These are phyloP conservation scores for Lepus townsendii DNA, from an alignment of 2,797 vertebrate genomes.

Conservation along the genomic window DNA sequence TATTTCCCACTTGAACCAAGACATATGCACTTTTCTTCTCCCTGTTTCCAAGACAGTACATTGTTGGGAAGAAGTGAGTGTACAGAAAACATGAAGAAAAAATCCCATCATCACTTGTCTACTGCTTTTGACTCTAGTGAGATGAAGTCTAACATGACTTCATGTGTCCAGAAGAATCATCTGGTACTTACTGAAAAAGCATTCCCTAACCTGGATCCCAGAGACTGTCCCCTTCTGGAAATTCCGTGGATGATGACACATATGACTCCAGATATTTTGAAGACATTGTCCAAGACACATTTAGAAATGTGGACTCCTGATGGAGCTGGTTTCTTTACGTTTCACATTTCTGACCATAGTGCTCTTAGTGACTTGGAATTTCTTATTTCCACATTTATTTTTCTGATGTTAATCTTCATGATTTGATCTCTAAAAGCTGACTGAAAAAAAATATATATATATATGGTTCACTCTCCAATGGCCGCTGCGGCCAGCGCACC, in stretches of 20 bases:
- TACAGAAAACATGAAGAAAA: not conserved
- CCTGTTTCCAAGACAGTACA: not conserved
- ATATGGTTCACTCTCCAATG: too few relatives aligned
- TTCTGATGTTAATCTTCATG: not conserved
- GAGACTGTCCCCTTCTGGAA: not conserved
- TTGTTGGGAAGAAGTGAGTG: not conserved
- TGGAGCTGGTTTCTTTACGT: not conserved
- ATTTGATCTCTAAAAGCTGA: conserved; percentile 41
- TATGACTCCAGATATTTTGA: not conserved
- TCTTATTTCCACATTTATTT: not conserved
- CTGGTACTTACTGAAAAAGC: not conserved
- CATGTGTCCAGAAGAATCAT: not conserved
- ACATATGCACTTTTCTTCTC: not conserved
- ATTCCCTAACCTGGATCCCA: not conserved
- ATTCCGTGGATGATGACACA: not conserved
- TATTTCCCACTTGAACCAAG: not conserved
- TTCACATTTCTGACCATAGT: not conserved
- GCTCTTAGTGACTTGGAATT: not conserved
- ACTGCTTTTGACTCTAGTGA: not conserved
- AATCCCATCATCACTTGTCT: not conserved
- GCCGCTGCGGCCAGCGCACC: too few relatives aligned
- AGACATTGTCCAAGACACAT: not conserved
- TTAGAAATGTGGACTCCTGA: not conserved
- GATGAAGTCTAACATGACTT: not conserved
- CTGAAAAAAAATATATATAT: too few relatives aligned